Percentiles rank a stretch among this genome's conserved stretches.
phyloP scores from a whole-genome alignment of 1,140 invertebrate species.

The Linepithema humile region DNA sequence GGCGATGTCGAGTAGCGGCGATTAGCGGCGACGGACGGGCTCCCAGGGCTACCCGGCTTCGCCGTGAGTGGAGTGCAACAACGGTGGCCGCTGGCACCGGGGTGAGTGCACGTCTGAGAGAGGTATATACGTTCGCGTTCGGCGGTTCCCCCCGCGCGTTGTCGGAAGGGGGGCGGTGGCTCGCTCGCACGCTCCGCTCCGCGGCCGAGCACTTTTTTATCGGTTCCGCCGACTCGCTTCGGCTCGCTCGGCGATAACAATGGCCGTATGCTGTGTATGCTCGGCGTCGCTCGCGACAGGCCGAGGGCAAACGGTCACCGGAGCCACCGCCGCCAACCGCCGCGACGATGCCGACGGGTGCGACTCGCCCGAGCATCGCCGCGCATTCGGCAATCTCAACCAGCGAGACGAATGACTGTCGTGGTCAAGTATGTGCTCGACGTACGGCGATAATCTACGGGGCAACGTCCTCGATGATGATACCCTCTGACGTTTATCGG shows the following conservation, averaged over 20 bases:
- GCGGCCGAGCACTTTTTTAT: conserved; percentile 73
- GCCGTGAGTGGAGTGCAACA: conserved; percentile 58
- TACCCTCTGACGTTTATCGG: not conserved
- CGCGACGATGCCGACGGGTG: not conserved
- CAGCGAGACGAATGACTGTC: not conserved
- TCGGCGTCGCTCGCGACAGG: conserved; percentile 10
- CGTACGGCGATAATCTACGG: not conserved
- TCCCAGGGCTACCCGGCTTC: conserved; percentile 50
- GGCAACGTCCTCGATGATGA: not conserved
- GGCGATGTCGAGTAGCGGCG: conserved; percentile 71
- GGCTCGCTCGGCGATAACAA: conserved; percentile 71
- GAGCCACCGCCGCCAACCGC: not conserved
- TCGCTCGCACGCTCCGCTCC: conserved; percentile 66
- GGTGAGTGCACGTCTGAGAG: conserved; percentile 72
- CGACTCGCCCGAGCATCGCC: not conserved
- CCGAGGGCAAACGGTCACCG: not conserved
- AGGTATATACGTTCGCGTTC: not conserved
- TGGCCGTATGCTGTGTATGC: conserved; percentile 56
- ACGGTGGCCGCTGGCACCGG: conserved; percentile 58
- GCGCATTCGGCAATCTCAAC: not conserved
- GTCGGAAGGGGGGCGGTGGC: conserved; percentile 79
- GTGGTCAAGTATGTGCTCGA: not conserved
- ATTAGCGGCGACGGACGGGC: conserved; percentile 67
- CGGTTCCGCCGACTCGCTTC: conserved; percentile 65
- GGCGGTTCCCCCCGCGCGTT: conserved; percentile 60